phyloP scores from a whole-genome alignment of 2,113 vertebrate species.

The Pterocles orientalis region DNA sequence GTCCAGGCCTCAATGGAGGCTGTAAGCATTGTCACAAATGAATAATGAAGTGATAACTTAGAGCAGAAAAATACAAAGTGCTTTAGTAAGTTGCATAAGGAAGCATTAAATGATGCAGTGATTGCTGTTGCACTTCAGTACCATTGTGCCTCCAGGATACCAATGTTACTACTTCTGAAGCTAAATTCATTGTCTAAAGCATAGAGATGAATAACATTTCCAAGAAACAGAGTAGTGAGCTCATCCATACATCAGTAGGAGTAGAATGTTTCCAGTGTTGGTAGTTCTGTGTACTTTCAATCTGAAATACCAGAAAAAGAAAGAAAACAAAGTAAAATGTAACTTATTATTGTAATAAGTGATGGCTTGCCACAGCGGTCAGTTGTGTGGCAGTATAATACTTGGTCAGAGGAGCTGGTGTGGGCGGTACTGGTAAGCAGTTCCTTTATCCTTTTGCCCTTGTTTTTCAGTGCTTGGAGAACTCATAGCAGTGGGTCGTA shows the following conservation, averaged over 20 bases:
- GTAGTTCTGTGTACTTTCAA: not conserved
- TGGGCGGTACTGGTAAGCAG: not conserved
- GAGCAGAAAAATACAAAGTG: not conserved
- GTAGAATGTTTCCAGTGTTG: conserved; percentile 22
- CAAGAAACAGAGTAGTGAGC: conserved; percentile 15
- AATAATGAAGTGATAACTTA: conserved; percentile 3
- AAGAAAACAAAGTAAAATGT: conserved; percentile 37
- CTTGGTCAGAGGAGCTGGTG: conserved; percentile 8
- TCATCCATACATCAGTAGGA: not conserved
- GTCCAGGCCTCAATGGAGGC: not conserved
- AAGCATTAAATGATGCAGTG: not conserved
- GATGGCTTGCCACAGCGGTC: not conserved
- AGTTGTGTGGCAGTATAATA: not conserved
- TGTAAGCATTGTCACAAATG: not conserved
- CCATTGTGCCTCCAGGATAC: not conserved
- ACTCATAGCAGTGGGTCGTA: not conserved
- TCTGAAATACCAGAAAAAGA: conserved; percentile 35
- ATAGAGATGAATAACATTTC: conserved; percentile 20
- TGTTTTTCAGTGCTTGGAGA: conserved; percentile 11
- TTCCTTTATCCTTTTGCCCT: conserved; percentile 35
- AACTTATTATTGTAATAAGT: conserved; percentile 27
- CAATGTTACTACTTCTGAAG: not conserved
- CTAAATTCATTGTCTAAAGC: not conserved
- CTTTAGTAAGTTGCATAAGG: conserved; percentile 17
- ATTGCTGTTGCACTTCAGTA: not conserved